These are phyloP conservation scores for Agrotis ipsilon DNA, from an alignment of 2,888 invertebrate genomes.

Conservation along the genomic window DNA sequence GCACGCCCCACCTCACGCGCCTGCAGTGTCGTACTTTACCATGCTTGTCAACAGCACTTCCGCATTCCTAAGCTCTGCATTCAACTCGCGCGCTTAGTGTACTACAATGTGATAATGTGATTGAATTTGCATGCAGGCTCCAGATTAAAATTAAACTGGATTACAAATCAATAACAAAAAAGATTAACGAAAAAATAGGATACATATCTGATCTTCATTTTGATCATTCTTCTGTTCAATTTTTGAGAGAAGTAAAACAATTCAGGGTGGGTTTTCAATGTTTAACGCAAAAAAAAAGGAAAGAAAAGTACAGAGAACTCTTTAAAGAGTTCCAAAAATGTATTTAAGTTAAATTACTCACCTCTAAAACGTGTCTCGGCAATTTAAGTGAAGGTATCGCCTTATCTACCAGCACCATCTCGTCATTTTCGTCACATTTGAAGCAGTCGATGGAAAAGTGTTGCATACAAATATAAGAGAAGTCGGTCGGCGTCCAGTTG, in stretches of 20 bases:
- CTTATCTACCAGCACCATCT: conserved; percentile 81
- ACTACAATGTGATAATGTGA: neutral
- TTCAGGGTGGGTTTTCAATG: neutral
- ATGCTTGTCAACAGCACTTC: too few species aligned
- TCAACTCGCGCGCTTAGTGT: too few species aligned
- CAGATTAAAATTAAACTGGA: neutral
- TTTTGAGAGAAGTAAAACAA: conserved; percentile 16
- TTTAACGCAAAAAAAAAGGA: neutral
- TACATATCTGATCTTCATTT: conserved; percentile 8
- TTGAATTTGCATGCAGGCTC: neutral
- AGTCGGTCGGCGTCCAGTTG: conserved; percentile 88
- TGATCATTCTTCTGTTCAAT: neutral
- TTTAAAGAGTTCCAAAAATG: neutral
- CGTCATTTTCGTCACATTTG: conserved; percentile 78
- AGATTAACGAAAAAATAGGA: neutral
- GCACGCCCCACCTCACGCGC: too few species aligned
- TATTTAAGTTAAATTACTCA: conserved; percentile 52
- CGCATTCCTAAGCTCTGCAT: too few species aligned
- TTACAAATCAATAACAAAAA: neutral
- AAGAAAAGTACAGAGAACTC: neutral
- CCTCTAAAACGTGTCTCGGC: conserved; percentile 87
- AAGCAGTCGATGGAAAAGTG: conserved; percentile 88
- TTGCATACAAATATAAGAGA: conserved; percentile 87
- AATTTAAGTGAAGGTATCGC: conserved; percentile 86
- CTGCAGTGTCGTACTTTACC: too few species aligned